Conservation (phyloP, 2,888 invertebrate genomes). For the Pachydiplax longipennis region DNA sequence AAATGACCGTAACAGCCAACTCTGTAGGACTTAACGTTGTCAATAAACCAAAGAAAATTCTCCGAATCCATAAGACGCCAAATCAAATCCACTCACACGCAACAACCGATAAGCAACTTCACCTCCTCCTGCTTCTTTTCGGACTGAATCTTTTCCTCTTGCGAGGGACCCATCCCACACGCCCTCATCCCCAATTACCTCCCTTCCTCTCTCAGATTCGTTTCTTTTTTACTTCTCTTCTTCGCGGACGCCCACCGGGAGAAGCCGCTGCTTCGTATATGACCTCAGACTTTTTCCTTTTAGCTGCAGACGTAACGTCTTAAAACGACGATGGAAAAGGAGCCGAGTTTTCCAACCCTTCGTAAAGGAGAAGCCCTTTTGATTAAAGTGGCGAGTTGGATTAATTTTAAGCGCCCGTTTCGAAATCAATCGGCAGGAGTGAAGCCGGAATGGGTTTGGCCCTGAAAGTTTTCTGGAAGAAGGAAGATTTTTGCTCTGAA, state of each 20-base stretch:
- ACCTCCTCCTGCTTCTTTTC: background rate
- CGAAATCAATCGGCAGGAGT: constrained; percentile 9
- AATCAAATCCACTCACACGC: no score
- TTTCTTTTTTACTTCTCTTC: no score
- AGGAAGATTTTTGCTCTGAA: background rate
- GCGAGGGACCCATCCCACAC: background rate
- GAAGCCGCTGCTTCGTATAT: background rate
- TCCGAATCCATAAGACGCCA: no score
- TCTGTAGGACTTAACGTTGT: no score
- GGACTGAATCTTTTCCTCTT: background rate
- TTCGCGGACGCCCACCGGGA: background rate
- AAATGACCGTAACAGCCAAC: no score
- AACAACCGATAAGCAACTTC: background rate
- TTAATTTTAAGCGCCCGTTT: background rate
- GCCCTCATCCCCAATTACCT: background rate
- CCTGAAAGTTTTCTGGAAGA: background rate
- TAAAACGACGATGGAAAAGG: background rate
- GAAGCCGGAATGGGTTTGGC: background rate
- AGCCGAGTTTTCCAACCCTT: background rate
- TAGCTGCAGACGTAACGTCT: background rate
- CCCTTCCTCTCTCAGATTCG: background rate
- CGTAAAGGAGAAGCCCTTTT: background rate
- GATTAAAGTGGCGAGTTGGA: constrained; percentile 30
- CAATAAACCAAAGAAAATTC: no score
- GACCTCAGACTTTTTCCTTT: background rate